Percentiles rank a stretch among this genome's conserved stretches.
Evolutionary conservation across 2,888 invertebrate genomes (phyloP).

Genomic region (Dorcus parallelipipedus): DNA sequence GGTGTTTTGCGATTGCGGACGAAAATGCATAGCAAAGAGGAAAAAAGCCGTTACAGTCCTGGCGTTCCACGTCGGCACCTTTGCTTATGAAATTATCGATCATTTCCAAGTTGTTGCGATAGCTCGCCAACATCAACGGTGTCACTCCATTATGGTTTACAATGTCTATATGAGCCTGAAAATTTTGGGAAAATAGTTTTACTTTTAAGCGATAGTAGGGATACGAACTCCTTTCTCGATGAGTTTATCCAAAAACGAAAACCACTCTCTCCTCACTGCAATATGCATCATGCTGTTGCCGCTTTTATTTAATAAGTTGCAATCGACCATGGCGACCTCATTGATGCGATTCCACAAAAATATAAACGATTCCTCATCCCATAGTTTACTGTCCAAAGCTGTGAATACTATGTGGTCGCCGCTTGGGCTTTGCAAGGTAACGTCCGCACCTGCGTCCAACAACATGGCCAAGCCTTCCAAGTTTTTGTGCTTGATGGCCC

Average conservation of each 20-base stretch:
- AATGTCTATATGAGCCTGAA: slow-evolving; percentile 36
- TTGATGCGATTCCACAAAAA: slow-evolving; percentile 42
- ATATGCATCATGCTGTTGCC: slow-evolving; percentile 46
- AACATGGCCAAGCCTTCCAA: slow-evolving; percentile 43
- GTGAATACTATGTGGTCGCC: slow-evolving; percentile 43
- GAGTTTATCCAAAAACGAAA: slow-evolving; percentile 37
- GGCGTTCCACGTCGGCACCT: slow-evolving; percentile 38
- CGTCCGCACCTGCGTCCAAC: slow-evolving; percentile 43
- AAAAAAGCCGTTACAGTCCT: slow-evolving; percentile 43
- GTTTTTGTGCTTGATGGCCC: slow-evolving; percentile 45
- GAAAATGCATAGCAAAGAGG: slow-evolving; percentile 43
- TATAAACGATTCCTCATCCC: slow-evolving; percentile 46
- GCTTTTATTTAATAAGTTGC: slow-evolving; percentile 41
- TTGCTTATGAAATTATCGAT: slow-evolving; percentile 35
- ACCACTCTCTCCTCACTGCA: slow-evolving; percentile 46
- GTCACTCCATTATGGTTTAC: slow-evolving; percentile 43
- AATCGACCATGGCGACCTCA: slow-evolving; percentile 31
- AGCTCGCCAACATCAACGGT: slow-evolving; percentile 46
- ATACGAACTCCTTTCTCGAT: slow-evolving; percentile 33
- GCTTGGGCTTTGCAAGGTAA: slow-evolving; percentile 36
- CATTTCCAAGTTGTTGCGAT: slow-evolving; percentile 38
- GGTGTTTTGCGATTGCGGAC: slow-evolving; percentile 38
- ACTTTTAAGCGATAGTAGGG: not conserved
- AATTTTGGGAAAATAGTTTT: not conserved
- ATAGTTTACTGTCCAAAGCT: slow-evolving; percentile 42